Base-by-base conservation (phyloP, 2,797 vertebrate genomes). In the Buceros bicornis region DNA sequence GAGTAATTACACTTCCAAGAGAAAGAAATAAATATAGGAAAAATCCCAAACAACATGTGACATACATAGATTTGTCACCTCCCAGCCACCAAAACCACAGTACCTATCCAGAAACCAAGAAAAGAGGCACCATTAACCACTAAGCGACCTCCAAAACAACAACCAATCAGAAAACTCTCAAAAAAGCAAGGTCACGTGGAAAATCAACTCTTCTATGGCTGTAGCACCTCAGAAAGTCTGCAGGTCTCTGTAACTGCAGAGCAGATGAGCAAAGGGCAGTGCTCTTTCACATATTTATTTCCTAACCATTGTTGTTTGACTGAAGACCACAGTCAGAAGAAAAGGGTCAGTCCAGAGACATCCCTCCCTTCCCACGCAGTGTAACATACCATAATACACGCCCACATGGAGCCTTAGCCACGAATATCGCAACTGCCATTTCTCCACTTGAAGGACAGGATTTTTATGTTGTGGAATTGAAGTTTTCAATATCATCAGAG, bases 391-490 rank as follows among this genome's bases (percentile, higher is more conserved):
- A 0, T 26, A 57, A 28, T 10, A 22, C 13, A 5, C 11, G 35
- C 12, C 65, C 42, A 16, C 28, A 14, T 25, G 12, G 26, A 58
- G 24, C 16, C 42, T 60, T 21, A 29, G 8, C 47, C 15, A 3
- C 6, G 11, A 50, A 31, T 31, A 40, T 67, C 31, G 35, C 22
- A 43, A 4, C 51, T 56, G 24, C 14, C 28, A 8, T 2, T 53
- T 35, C 50, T 29, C 26, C 11, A 60, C 61, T 45, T 21, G 11
- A 78, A 69, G 54, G 21, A 29, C 14, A n/a, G 17, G 12, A 64
- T 10, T 26, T 2, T 0, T 19, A 28, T 2, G 1, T 45, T 54
- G 35, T 10, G 7, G 11, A 40, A 47, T 22, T 8, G 3, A 13
- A 73, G 12, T 17, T 61, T 70, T 45, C 50, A 22, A 15, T 8